Evolutionary conservation across 2,113 vertebrate species (phyloP).

Genomic region (Bungarus multicinctus): DNA sequence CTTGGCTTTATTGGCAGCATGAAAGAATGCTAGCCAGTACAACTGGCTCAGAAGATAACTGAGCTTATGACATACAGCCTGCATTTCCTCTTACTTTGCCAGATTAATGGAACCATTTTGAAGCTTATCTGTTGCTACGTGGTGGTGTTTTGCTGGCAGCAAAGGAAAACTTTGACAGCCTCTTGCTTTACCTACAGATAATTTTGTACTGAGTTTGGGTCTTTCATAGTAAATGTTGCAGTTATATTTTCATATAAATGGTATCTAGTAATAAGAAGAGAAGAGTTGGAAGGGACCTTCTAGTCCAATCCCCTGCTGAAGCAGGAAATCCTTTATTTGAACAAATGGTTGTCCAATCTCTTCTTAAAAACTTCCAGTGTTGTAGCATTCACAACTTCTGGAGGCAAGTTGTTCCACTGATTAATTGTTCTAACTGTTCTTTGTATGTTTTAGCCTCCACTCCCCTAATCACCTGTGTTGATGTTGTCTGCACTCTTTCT

Average conservation of each 20-base stretch:
- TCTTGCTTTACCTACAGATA: background rate
- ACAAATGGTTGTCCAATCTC: too few relatives aligned
- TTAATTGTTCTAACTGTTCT: too few relatives aligned
- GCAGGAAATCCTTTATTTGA: too few relatives aligned
- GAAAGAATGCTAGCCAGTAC: background rate
- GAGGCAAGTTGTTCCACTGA: too few relatives aligned
- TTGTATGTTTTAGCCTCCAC: too few relatives aligned
- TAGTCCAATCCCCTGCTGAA: too few relatives aligned
- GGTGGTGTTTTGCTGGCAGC: background rate
- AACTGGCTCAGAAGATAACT: background rate
- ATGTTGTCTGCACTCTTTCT: background rate
- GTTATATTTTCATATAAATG: background rate
- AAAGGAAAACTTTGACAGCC: constrained; percentile 1
- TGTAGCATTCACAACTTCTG: too few relatives aligned
- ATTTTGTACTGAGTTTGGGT: background rate
- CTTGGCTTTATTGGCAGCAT: background rate
- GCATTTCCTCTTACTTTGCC: constrained; percentile 26
- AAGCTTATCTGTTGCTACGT: background rate
- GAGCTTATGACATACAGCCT: background rate
- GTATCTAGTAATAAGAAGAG: background rate
- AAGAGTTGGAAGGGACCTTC: too few relatives aligned
- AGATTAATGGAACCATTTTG: background rate
- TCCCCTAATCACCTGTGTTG: background rate
- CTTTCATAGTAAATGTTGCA: constrained; percentile 4
- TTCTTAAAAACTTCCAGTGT: too few relatives aligned